Conservation (phyloP, 2,797 vertebrate genomes). For the Iguana delicatissima region DNA sequence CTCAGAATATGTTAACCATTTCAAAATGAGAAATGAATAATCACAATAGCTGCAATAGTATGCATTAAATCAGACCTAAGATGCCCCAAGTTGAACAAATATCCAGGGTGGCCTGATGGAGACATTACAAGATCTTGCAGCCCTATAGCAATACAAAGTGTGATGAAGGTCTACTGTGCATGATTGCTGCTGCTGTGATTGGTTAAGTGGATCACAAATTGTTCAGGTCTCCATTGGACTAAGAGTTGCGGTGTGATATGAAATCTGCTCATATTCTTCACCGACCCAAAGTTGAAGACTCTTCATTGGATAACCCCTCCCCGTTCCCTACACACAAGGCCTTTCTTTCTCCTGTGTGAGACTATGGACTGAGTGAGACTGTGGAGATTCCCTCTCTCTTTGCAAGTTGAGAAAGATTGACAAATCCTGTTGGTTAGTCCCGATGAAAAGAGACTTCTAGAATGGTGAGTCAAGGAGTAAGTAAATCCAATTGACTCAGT, state of each 20-base stretch:
- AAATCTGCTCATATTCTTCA: neutral
- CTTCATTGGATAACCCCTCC: neutral
- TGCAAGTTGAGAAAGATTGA: too few species aligned
- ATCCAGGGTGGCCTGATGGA: neutral
- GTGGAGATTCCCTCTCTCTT: too few species aligned
- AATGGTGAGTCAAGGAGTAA: too few species aligned
- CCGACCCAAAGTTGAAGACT: neutral
- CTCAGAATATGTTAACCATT: constrained; percentile 27
- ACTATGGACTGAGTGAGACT: too few species aligned
- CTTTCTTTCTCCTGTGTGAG: too few species aligned
- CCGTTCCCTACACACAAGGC: too few species aligned
- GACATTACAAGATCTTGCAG: neutral
- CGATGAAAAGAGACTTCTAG: too few species aligned
- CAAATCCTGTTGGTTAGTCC: too few species aligned
- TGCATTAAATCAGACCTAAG: constrained; percentile 54
- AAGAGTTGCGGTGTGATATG: too few species aligned
- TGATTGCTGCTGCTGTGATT: neutral
- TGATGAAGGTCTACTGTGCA: neutral
- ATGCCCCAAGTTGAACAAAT: neutral
- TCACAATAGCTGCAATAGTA: constrained; percentile 55
- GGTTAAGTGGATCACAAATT: neutral
- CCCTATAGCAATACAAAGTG: neutral
- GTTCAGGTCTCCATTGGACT: neutral
- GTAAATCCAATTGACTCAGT: too few species aligned
- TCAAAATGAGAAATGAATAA: constrained; percentile 47